Evolutionary conservation across 2,797 vertebrate species (phyloP), one percentile per base, ranked within the genome.

Genomic region (Microctenopoma stevenorrisi): DNA sequence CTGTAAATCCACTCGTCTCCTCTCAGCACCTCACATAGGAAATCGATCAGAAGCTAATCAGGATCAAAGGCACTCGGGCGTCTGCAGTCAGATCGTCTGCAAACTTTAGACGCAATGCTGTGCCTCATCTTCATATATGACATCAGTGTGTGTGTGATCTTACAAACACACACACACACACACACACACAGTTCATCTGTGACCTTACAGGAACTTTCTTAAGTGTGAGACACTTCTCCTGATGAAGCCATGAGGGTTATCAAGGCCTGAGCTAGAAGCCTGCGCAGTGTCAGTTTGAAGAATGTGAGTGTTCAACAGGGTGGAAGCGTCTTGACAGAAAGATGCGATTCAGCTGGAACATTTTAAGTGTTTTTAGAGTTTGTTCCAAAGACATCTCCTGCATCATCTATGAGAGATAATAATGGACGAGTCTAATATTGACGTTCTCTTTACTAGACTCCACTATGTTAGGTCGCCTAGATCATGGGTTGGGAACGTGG

Each of bases 31-130:
- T 14, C 6, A 3, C 40, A 9, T 48, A 38, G 49, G 28, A 50
- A 82, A 78, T 83, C 76, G 64, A 68, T 85, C 53, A 67, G 42
- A 79, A 77, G 46, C n/a, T 46, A 44, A 65, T 87, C 43, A 56
- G 38, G 18, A 14, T 25, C 15, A 62, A 42, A 73, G 54, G 42
- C 28, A 47, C 60, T 40, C 18, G 11, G 46, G 12, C 15, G 0
- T 40, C 50, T 65, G 2, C 38, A 52, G 5, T 48, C 64, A 13
- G 25, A 59, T 40, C 9, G 33, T 12, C 25, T 51, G 42, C 22
- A 56, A 74, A 60, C 44, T 50, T 46, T 54, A 4, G 64, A 28
- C 22, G 28, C 18, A 4, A 10, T 28, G 18, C 12, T 54, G 22
- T 14, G 26, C 25, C 22, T 50, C 13, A 12, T 54, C 28, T 47